phyloP scores from a whole-genome alignment of 2,797 vertebrate genomes.

The Neosilurus mollespiculum region DNA sequence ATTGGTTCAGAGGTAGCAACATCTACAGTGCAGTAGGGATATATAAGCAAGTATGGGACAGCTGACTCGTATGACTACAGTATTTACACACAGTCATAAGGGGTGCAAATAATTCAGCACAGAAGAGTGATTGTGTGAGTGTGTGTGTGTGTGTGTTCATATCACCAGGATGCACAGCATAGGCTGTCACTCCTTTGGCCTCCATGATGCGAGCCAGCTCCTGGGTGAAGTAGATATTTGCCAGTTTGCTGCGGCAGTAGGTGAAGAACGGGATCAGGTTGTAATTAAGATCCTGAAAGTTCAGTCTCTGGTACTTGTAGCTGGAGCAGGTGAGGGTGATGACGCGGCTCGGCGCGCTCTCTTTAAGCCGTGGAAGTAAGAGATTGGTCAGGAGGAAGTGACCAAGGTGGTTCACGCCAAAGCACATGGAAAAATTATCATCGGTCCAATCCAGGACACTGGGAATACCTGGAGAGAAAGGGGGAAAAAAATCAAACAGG shows the following conservation, averaged over 20 bases:
- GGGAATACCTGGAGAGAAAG: slow-evolving; percentile 68
- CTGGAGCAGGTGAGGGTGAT: slow-evolving; percentile 77
- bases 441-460: slow-evolving; percentile 80
- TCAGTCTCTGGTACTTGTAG: slow-evolving; percentile 80
- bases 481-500: not conserved
- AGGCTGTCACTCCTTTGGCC: slow-evolving; percentile 74
- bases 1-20: not conserved
- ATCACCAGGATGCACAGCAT: slow-evolving; percentile 77
- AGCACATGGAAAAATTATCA: slow-evolving; percentile 80
- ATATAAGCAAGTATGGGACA: too few species aligned
- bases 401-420: slow-evolving; percentile 80
- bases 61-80: too few species aligned
- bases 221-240: slow-evolving; percentile 81
- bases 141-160: not conserved
- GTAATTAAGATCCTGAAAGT: slow-evolving; percentile 82
- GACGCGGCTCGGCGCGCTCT: slow-evolving; percentile 74
- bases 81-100: not conserved
- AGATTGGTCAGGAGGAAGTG: slow-evolving; percentile 81
- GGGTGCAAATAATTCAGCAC: not conserved
- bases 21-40: not conserved
- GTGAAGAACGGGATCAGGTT: slow-evolving; percentile 80
- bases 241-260: slow-evolving; percentile 81
- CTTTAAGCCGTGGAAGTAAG: slow-evolving; percentile 74
- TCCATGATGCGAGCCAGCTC: slow-evolving; percentile 73
- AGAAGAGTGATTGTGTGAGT: too few species aligned